Conservation (phyloP, 2,888 invertebrate species). For the Clivina fossor region DNA sequence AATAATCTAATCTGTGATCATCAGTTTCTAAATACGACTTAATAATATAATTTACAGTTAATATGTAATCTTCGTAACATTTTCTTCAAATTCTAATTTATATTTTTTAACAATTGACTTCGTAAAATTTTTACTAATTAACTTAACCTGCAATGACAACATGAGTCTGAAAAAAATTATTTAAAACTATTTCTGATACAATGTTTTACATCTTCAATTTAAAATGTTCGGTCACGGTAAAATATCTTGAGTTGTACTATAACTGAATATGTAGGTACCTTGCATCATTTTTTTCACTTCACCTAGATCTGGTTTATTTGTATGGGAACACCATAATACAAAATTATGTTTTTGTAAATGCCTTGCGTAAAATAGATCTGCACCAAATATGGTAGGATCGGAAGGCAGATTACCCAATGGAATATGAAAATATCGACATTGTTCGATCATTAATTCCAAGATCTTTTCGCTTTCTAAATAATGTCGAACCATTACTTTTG, state of each 20-base stretch:
- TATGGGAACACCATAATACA: conserved; percentile 91
- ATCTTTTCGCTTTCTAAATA: conserved; percentile 77
- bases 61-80: no score
- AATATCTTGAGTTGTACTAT: not conserved
- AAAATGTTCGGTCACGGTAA: not conserved
- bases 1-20: no score
- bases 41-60: no score
- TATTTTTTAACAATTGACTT: no score
- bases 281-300: conserved; percentile 92
- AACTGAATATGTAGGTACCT: conserved; percentile 64
- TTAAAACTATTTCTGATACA: conserved; percentile 1
- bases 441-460: conserved; percentile 70
- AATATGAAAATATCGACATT: conserved; percentile 87
- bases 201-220: no score
- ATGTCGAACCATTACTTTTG: conserved; percentile 81
- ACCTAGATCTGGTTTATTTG: conserved; percentile 94
- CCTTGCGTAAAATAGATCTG: conserved; percentile 93
- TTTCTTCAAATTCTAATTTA: no score
- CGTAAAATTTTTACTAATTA: no score
- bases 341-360: conserved; percentile 88
- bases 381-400: conserved; percentile 84
- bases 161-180: conserved; percentile 4
- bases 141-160: no score
- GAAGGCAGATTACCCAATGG: conserved; percentile 89
- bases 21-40: no score